Evolutionary conservation across 2,888 invertebrate species (phyloP), one percentile per base, ranked within the genome.

Genomic region (Caradrina kadenii): DNA sequence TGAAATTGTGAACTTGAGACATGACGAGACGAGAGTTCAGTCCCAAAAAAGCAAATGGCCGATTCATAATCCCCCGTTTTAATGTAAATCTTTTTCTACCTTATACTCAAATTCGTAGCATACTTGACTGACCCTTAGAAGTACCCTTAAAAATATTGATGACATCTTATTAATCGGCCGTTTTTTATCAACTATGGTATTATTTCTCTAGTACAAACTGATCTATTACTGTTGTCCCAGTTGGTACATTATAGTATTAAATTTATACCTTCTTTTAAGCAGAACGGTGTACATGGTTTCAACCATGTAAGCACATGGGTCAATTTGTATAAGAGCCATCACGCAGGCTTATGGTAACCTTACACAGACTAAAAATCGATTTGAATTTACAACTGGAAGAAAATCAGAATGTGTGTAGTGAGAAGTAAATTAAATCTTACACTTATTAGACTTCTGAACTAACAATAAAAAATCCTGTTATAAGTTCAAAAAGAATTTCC

Each of bases 141-240:
- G 4, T 48, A 11, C n/a, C 13, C n/a, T 11, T 5, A 35, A 21
- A n/a, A 61, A n/a, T 17, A 2, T 31, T 11, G 4, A 15, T 0
- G 2, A 2, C n/a, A 10, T 31, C 2, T 31, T n/a, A 0, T 50
- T 54, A 55, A 72, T 62, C 73, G 4, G 49, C 53, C 73, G 58
- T 73, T 50, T 50, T 39, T 5, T n/a, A 1, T 4, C 0, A 31
- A 11, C 8, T 35, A 11, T 22, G 19, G 15, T 19, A 0, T 11
- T 7, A 15, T 48, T 26, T 1, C 17, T 19, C n/a, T 35, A 13
- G 49, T 61, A 54, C 35, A 64, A 62, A 54, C 5, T 73, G 42
- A n/a, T 45, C 3, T 45, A 17, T 5, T 45, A 0, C 26, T 26
- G 26, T n/a, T 10, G 15, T 13, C 11, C 1, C 15, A 15, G 15